phyloP scores from a whole-genome alignment of 2,113 vertebrate species.

The Vombatus ursinus region DNA sequence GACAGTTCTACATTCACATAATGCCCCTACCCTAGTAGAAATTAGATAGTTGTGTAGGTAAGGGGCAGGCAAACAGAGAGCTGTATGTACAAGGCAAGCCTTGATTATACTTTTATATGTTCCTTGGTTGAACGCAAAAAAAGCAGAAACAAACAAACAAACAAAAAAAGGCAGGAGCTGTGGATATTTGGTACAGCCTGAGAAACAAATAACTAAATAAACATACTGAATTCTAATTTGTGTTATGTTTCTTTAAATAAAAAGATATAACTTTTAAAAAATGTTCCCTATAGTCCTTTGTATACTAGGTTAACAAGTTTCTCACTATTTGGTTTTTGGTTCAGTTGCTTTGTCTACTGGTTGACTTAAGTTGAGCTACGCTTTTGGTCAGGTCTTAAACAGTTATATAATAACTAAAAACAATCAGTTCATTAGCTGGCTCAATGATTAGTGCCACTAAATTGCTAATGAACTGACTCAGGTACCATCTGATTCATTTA shows the following conservation, averaged over 20 bases:
- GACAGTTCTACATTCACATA: background rate
- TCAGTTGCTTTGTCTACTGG: background rate
- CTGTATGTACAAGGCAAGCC: background rate
- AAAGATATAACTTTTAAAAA: background rate
- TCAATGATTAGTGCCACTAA: background rate
- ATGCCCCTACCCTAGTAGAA: background rate
- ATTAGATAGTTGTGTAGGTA: background rate
- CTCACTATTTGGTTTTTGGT: background rate
- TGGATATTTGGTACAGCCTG: background rate
- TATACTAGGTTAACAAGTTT: background rate
- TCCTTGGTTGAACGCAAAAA: background rate
- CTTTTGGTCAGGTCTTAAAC: background rate
- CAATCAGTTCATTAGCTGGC: background rate
- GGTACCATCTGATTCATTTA: background rate
- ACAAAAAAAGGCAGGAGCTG: background rate
- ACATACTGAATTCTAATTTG: background rate
- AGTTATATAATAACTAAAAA: background rate
- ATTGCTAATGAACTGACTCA: background rate
- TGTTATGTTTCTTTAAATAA: background rate
- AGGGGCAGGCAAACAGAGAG: background rate
- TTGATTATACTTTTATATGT: background rate
- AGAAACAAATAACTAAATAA: background rate
- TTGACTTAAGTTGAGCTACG: background rate
- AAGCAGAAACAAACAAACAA: background rate
- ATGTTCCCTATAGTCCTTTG: background rate